Conservation (phyloP, 2,113 vertebrate genomes). For the Zootoca vivipara region DNA sequence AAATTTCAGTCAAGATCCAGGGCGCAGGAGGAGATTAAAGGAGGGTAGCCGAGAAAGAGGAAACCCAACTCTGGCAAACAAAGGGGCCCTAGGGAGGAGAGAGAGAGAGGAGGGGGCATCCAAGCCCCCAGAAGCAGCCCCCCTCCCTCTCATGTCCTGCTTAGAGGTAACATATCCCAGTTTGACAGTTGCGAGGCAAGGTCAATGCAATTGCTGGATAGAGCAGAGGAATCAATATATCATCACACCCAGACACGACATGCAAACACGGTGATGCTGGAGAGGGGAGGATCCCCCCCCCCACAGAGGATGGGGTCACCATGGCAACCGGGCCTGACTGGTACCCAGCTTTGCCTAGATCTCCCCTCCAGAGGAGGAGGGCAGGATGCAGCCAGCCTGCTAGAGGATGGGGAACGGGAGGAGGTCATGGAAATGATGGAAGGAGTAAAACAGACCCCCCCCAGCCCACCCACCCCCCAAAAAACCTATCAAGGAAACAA, state of each 20-base stretch:
- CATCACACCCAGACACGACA: rapidly evolving
- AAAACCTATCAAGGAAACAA: neutral
- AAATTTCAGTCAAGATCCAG: neutral
- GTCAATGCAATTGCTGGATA: conserved; percentile 1
- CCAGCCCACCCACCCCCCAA: no score
- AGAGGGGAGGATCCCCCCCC: neutral
- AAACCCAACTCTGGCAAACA: conserved; percentile 32
- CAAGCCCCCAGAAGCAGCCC: neutral
- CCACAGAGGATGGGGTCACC: neutral
- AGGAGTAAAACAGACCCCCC: no score
- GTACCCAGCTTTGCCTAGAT: neutral
- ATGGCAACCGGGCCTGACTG: neutral
- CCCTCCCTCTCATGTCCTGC: neutral
- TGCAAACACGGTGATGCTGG: neutral
- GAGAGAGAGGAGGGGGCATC: neutral
- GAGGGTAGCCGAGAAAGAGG: neutral
- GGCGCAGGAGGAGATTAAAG: neutral
- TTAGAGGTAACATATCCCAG: neutral
- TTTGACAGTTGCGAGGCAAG: neutral
- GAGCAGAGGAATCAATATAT: neutral
- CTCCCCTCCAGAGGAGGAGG: neutral
- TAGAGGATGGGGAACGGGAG: neutral
- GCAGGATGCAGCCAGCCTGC: neutral
- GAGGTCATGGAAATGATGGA: neutral
- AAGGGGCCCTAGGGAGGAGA: neutral